Evolutionary conservation across 2,797 vertebrate genomes (phyloP), one percentile per base, ranked within the genome.

Genomic region (Anguilla pacifica): DNA sequence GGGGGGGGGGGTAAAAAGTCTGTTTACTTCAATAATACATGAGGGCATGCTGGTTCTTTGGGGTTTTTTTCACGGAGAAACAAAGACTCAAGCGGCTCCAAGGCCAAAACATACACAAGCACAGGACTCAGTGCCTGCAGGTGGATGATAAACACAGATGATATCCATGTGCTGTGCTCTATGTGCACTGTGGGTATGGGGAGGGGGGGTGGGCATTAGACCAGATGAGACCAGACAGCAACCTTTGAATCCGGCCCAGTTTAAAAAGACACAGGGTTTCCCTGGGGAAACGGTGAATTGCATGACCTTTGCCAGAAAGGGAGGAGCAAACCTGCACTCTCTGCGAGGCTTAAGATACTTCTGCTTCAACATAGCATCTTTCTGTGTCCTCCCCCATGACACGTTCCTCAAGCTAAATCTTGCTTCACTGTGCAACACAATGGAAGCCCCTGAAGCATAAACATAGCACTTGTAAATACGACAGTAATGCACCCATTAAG

Each of bases 71-170:
- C 83, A 74, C 22, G 82, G n/a, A 67, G 35, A 89, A 85, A 89
- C 87, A 64, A 86, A 88, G 82, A 84, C 86, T 43, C 28, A 31
- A 85, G 70, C 86, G 87, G 86, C 79, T 88, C 64, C 72, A 43
- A 83, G 43, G 46, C 46, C 57, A 89, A 85, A 85, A 86, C 87
- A 46, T 10, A 67, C 82, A 87, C 15, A 59, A 1, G 64, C 35
- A 22, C 53, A 84, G 3, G 3, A 53, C 25, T 59, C 77, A 46
- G 3, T 35, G 19, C 83, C 83, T 39, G 59, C 89, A 77, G 84
- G 39, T 61, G 74, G 49, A 89, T 0, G 86, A 89, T 90, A 89
- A 90, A 91, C 91, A 91, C 88, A 86, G 64, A 1, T 87, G 87
- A 91, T 89, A 91, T 91, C 85, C 87, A 89, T 28, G 22, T 55